Base-by-base conservation (phyloP, 2,888 invertebrate genomes). In the Callinectes sapidus region DNA sequence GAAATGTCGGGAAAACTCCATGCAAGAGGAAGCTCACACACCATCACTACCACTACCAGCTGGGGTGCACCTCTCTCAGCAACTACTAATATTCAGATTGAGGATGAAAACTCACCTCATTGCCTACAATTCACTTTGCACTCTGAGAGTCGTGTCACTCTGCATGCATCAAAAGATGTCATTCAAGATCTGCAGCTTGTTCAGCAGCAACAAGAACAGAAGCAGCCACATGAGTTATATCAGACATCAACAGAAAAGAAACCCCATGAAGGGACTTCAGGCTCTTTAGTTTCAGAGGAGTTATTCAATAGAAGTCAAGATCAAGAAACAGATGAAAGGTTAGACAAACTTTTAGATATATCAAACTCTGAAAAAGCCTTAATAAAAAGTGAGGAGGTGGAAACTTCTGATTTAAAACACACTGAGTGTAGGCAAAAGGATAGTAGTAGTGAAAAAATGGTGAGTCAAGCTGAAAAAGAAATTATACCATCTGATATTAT, bases 21-120 rank as follows among this genome's bases (percentile, higher is more conserved):
- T 39, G 88, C 92, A 32, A 92, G 90, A 81, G 90, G 90, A 39
- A 89, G 90, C 28, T 90, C 92, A 32, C 92, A 92, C 90, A 92
- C 92, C 16, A 87, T 90, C 23, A 92, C 92, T 54, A 92, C 92
- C 71, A 92, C 92, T 32, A 92, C 92, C 18, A 92, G 92, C 85
- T 92, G 92, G 92, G 92, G 92, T 32, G 88, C 90, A n/a, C 92
- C 92, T 10, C 90, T 92, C 39, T 90, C 89, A 6, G 88, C 92
- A 14, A 92, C 92, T 14, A 92, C 92, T 32, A 92, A 81, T 42
- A 91, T 92, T 39, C 87, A 90, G 81, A 35, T 92, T 42, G 42
- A 87, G 42, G 92, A 92, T 42, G 81, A 88, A 32, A 55, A 92
- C 55, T 66, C 55, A 5, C 77, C 90, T 28, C 87, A 88, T 39